Base-by-base conservation (phyloP, 2,797 vertebrate species). In the Sebastes dallii region DNA sequence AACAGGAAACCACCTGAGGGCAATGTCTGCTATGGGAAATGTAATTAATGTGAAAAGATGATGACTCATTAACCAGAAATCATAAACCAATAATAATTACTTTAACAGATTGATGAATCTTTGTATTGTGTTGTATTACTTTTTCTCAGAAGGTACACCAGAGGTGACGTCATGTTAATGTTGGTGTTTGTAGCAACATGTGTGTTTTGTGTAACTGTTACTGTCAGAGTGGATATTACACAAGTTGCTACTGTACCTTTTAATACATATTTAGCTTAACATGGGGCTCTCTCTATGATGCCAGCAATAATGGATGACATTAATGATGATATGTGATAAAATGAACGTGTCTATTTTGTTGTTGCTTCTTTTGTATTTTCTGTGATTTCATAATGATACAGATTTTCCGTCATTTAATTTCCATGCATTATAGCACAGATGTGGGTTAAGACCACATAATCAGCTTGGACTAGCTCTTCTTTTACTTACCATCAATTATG, bases 1-100 rank as follows among this genome's bases (percentile, higher is more conserved):
- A 50, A 59, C 55, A 58, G 58, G 36, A 78, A 89, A 80, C 27
- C 22, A 3, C 74, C 61, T 10, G 3, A 71, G n/a, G 61, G 55
- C 60, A 78, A 39, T 32, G 18, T 46, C 66, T 62, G 14, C 24
- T 39, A 1, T 13, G 27, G 42, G 29, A 78, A 74, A 72, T 22
- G 25, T 27, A 4, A 58, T 62, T 56, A 46, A 27, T 55, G 4
- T 32, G 2, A 70, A 29, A 50, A 55, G 50, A 66, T 8, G 14
- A 46, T 78, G 86, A 80, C 34, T 75, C 81, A 78, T 55, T 50
- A 36, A 60, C 50, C 77, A 66, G 25, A 67, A 61, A 74, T n/a
- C 5, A 5, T 8, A 27, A 20, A 8, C 30, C 34, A 12, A 39
- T 14, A 16, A 27, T 9, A 5, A 24, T 27, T 10, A 54, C 4